Percentiles rank a stretch among this genome's conserved stretches.
phyloP scores from a whole-genome alignment of 2,797 vertebrate genomes.

The Pseudomugil gertrudae region DNA sequence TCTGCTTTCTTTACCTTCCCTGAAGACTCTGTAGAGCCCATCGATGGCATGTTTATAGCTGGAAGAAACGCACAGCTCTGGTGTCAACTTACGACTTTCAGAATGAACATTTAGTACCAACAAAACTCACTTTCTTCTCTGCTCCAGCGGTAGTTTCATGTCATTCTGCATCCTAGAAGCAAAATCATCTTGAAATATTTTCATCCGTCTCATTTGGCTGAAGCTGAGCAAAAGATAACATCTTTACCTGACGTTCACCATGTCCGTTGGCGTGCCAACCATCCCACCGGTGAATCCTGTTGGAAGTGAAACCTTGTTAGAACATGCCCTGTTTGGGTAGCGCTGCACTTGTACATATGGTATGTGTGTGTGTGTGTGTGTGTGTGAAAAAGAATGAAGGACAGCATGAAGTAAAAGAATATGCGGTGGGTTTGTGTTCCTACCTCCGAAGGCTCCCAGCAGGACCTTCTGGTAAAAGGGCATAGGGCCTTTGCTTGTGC shows the following conservation, averaged over 20 bases:
- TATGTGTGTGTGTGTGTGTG: too few species aligned
- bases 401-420: too few species aligned
- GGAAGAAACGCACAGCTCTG: conserved; percentile 17
- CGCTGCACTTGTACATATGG: too few species aligned
- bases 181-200: conserved; percentile 1
- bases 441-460: conserved; percentile 90
- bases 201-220: background rate
- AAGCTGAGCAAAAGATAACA: background rate
- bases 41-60: conserved; percentile 94
- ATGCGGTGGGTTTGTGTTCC: background rate
- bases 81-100: background rate
- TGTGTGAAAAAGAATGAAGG: background rate
- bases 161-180: conserved; percentile 95
- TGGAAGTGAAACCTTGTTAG: conserved; percentile 23
- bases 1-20: conserved; percentile 83
- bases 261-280: conserved; percentile 90
- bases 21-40: conserved; percentile 89
- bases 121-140: conserved; percentile 91
- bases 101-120: background rate
- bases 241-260: conserved; percentile 93
- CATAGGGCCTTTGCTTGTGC: conserved; percentile 82
- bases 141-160: conserved; percentile 86
- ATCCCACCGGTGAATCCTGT: conserved; percentile 91
- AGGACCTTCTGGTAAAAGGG: conserved; percentile 96
- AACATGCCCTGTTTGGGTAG: background rate